Evolutionary conservation across 2,113 vertebrate species (phyloP), one percentile per base, ranked within the genome.

Genomic region (Struthidea cinerea): DNA sequence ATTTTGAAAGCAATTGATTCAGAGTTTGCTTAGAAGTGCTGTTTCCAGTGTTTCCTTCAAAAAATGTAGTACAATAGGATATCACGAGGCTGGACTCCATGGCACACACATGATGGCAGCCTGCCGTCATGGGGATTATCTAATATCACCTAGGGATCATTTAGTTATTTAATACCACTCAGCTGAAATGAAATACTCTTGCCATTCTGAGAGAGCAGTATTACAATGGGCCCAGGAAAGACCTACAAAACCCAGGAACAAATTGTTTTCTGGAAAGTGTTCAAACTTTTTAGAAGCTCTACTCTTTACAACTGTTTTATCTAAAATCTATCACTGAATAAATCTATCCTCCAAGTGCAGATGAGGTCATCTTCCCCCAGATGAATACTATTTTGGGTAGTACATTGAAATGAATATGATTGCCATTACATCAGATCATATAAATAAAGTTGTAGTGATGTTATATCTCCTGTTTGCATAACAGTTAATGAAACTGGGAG

Each of bases 121-220:
- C 55, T 87, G 84, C 65, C 89, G 88, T 92, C 86, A 47, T 16
- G 19, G 53, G 47, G 69, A 89, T 95, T 94, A 95, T 75, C 81
- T 82, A 87, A 75, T 93, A 91, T 52, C 65, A 82, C 57, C 81
- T 35, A 55, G 81, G 77, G 84, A 91, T 79, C 57, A 84, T 71
- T 96, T 96, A 89, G 94, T 95, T 91, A 90, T 93, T 97, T 84
- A 94, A 84, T 91, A 89, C 57, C 61, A 87, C 61, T 94, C 77
- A 60, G n/a, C 20, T 91, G 53, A 94, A 92, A 90, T 65, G 4
- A 95, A 94, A 91, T 84, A 94, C 14, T 35, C 26, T 82, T 71
- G 42, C 49, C 53, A 89, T 82, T 84, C 61, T 60, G 41, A 82
- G 44, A 77, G 11, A 49, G 13, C 16, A 61, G 19, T 87, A 68